Evolutionary conservation across 2,888 invertebrate genomes (phyloP).

Genomic region (Panopea generosa): DNA sequence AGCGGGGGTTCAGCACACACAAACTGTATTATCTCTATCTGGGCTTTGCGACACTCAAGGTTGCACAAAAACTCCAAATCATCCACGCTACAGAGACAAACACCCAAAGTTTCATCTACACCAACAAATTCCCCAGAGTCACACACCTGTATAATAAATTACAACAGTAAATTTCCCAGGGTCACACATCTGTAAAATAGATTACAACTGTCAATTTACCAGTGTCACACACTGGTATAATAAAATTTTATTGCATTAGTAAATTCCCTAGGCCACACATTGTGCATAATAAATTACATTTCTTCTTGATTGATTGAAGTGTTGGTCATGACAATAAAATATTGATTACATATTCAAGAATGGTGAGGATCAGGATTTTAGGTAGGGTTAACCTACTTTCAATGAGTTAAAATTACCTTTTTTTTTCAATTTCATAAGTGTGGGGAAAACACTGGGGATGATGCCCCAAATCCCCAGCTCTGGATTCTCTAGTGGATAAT

Average conservation of each 20-base stretch:
- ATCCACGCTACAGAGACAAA: constrained; percentile 79
- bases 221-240: constrained; percentile 72
- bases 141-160: constrained; percentile 72
- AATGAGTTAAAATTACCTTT: too few species aligned
- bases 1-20: constrained; percentile 75
- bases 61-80: constrained; percentile 81
- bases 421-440: not conserved
- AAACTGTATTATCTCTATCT: constrained; percentile 68
- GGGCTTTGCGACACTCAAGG: constrained; percentile 74
- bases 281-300: too few species aligned
- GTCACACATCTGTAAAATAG: constrained; percentile 73
- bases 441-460: too few species aligned
- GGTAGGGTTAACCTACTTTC: too few species aligned
- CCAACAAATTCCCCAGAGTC: constrained; percentile 68
- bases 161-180: not conserved
- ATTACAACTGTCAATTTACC: not conserved
- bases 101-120: constrained; percentile 69
- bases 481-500: too few species aligned
- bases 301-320: too few species aligned
- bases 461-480: too few species aligned
- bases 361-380: too few species aligned
- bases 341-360: too few species aligned
- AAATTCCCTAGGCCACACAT: too few species aligned
- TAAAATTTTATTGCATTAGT: not conserved
- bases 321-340: too few species aligned